phyloP scores from a whole-genome alignment of 92 coral and sea anemone genomes.

The Palythoa caribaeorum region DNA sequence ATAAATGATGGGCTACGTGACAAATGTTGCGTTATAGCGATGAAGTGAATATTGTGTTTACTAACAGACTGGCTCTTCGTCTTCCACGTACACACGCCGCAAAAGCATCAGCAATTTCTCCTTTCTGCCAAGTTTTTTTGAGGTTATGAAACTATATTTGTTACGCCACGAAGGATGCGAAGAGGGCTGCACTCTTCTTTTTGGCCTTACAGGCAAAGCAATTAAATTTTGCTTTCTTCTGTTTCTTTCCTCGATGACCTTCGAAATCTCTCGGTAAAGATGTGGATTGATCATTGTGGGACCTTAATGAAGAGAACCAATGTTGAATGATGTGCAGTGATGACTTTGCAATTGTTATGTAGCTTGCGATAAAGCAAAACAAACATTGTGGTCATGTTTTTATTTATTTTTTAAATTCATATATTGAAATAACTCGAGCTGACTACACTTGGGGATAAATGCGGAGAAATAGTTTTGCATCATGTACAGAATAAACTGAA shows the following conservation, averaged over 20 bases:
- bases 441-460: not conserved
- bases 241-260: constrained; percentile 17
- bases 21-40: not conserved
- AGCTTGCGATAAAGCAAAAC: not conserved
- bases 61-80: constrained; percentile 19
- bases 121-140: constrained; percentile 12
- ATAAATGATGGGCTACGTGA: not conserved
- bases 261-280: constrained; percentile 23
- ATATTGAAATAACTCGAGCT: not conserved
- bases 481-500: too few species aligned
- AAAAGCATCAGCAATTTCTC: constrained; percentile 29
- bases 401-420: not conserved
- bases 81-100: constrained; percentile 35
- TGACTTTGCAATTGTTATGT: not conserved
- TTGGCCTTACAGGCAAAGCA: not conserved
- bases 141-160: constrained; percentile 19
- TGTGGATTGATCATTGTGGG: constrained; percentile 30
- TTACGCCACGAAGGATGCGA: constrained; percentile 2
- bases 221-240: constrained; percentile 14
- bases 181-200: not conserved
- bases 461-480: too few species aligned
- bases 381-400: not conserved
- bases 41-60: constrained; percentile 2
- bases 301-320: constrained; percentile 22
- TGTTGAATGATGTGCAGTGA: constrained; percentile 9